A percentile compares a stretch with the other conserved stretches of the same genome.
Evolutionary conservation across 1,140 invertebrate genomes (phyloP).

Genomic region (Pectinophora gossypiella): DNA sequence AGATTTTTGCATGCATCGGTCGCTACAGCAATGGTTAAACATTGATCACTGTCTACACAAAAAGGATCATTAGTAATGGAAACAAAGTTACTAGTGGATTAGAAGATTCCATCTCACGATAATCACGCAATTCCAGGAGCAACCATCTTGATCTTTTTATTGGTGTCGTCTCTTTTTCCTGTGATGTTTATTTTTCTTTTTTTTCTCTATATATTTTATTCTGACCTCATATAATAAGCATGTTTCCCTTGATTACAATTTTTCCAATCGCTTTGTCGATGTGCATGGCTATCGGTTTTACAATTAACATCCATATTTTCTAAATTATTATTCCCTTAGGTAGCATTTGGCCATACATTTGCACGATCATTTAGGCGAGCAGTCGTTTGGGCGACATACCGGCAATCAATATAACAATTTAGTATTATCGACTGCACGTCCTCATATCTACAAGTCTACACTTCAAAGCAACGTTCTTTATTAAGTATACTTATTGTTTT

Average conservation of each 20-base stretch:
- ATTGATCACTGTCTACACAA: conserved; percentile 22
- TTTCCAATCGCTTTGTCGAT: conserved; percentile 47
- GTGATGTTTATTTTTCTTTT: conserved; percentile 27
- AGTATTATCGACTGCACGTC: conserved; percentile 51
- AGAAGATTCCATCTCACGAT: not conserved
- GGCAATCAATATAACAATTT: conserved; percentile 18
- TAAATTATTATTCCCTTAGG: conserved; percentile 38
- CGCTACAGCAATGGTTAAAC: conserved; percentile 19
- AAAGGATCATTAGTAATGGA: conserved; percentile 19
- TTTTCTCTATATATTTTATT: conserved; percentile 26
- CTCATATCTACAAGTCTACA: conserved; percentile 48
- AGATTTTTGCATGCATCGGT: conserved; percentile 31
- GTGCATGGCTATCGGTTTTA: conserved; percentile 64
- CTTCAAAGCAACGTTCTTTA: conserved; percentile 48
- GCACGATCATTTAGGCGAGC: conserved; percentile 52
- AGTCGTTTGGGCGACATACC: conserved; percentile 38
- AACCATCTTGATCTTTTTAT: conserved; percentile 29
- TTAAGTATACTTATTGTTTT: not conserved
- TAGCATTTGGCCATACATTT: conserved; percentile 38
- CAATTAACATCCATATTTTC: conserved; percentile 38
- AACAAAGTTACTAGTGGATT: conserved; percentile 16
- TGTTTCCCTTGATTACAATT: conserved; percentile 34
- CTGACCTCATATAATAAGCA: conserved; percentile 67
- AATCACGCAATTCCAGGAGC: conserved; percentile 14
- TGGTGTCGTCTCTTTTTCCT: conserved; percentile 40